These are phyloP conservation scores for Hermaeophaga mercurialis DNA, from an alignment of 2,888 invertebrate genomes.

Conservation along the genomic window DNA sequence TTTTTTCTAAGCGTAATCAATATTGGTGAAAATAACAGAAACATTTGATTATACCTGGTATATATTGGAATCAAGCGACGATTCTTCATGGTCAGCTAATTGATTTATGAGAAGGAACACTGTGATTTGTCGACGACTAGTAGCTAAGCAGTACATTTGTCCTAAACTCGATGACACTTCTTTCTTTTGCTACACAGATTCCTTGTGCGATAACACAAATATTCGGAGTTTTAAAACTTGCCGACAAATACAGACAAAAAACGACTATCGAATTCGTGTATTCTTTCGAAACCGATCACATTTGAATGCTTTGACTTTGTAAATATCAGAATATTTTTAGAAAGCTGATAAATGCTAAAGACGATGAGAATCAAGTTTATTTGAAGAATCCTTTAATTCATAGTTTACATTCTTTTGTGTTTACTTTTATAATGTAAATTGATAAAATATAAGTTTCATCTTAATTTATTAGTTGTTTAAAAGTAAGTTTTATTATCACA, in stretches of 20 bases:
- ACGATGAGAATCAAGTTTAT: neutral
- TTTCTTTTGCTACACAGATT: conserved; percentile 39
- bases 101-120: conserved; percentile 56
- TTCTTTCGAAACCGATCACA: conserved; percentile 37
- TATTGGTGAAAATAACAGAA: too few relatives aligned
- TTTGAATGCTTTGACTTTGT: conserved; percentile 27
- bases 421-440: too few relatives aligned
- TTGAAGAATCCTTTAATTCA: too few relatives aligned
- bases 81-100: conserved; percentile 43
- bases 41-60: conserved; percentile 30
- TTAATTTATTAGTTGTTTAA: too few relatives aligned
- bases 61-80: conserved; percentile 20
- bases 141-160: conserved; percentile 41
- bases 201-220: conserved; percentile 37
- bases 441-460: too few relatives aligned
- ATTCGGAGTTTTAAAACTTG: conserved; percentile 31
- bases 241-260: conserved; percentile 29
- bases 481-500: too few relatives aligned
- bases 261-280: conserved; percentile 31
- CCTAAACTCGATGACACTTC: conserved; percentile 39
- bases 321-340: conserved; percentile 24
- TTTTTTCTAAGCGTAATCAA: too few relatives aligned
- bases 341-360: neutral
- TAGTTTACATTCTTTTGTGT: too few relatives aligned
- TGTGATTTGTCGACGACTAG: conserved; percentile 56